A percentile compares a stretch with the other conserved stretches of the same genome.
Conservation (phyloP, 2,888 invertebrate genomes). For the Diaphora mendica region DNA sequence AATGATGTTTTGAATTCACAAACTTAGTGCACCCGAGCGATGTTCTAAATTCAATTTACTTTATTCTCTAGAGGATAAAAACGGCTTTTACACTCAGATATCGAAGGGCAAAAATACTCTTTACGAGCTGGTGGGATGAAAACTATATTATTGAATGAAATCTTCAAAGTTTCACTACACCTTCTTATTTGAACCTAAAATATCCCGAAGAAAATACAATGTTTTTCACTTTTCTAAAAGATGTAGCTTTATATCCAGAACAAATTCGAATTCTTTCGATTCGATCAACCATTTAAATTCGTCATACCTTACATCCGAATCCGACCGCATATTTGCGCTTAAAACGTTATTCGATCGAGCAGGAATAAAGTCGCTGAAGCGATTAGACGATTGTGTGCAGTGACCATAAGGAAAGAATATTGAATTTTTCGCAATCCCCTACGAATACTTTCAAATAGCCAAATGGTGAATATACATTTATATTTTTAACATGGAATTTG, state of each 20-base stretch:
- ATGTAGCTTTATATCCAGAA: background rate
- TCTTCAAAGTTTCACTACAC: too few species aligned
- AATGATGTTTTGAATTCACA: too few species aligned
- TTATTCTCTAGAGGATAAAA: too few species aligned
- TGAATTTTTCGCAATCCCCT: slow-evolving; percentile 19
- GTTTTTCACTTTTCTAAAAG: background rate
- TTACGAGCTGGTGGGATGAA: too few species aligned
- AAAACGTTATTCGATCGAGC: slow-evolving; percentile 16
- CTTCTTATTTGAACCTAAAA: background rate
- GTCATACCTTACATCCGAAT: slow-evolving; percentile 9
- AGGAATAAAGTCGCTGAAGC: slow-evolving; percentile 8
- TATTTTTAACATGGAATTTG: background rate
- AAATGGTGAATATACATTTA: background rate
- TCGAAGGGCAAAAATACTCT: too few species aligned
- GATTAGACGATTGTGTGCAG: slow-evolving; percentile 18
- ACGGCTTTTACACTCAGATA: too few species aligned
- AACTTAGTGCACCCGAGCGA: too few species aligned
- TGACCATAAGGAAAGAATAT: slow-evolving; percentile 31
- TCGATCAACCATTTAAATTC: slow-evolving; percentile 10
- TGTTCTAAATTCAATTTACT: too few species aligned
- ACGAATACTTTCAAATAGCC: background rate
- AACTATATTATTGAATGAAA: too few species aligned
- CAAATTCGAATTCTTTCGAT: background rate
- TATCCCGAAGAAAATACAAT: background rate
- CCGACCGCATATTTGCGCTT: slow-evolving; percentile 19